A percentile compares a stretch with the other conserved stretches of the same genome.
Conservation (phyloP, 2,888 invertebrate genomes). For the Diarsia dahlii region DNA sequence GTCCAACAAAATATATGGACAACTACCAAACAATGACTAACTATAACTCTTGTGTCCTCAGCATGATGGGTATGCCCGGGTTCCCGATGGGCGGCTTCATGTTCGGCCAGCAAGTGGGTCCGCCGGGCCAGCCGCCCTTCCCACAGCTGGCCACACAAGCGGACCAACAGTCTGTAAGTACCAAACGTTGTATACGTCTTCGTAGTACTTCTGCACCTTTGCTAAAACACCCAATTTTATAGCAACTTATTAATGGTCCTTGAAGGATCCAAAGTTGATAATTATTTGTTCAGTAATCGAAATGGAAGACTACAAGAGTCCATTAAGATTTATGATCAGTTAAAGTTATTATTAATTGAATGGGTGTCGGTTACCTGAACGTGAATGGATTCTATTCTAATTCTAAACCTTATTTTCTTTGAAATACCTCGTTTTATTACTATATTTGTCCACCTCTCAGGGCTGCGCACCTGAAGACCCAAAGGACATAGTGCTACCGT, state of each 20-base stretch:
- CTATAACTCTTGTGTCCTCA: conserved; percentile 31
- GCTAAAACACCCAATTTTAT: no score
- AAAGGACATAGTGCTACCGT: conserved; percentile 92
- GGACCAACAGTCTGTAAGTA: conserved; percentile 52
- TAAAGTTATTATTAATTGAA: no score
- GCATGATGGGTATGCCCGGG: conserved; percentile 79
- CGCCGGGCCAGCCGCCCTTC: conserved; percentile 68
- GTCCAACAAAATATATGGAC: no score
- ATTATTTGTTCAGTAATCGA: no score
- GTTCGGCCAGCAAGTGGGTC: conserved; percentile 82
- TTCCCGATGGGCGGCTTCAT: conserved; percentile 85
- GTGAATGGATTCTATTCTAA: no score
- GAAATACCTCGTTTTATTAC: background rate
- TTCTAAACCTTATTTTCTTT: no score
- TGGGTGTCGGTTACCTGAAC: no score
- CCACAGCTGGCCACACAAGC: conserved; percentile 59
- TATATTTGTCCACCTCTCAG: background rate
- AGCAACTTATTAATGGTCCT: no score
- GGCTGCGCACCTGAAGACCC: conserved; percentile 25
- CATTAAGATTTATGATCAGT: background rate
- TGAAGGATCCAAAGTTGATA: no score
- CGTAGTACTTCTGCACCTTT: no score
- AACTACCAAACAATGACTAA: background rate
- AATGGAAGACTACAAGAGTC: background rate
- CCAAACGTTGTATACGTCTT: background rate